Evolutionary conservation across 2,888 invertebrate genomes (phyloP).

Genomic region (Phyllotreta cruciferae): DNA sequence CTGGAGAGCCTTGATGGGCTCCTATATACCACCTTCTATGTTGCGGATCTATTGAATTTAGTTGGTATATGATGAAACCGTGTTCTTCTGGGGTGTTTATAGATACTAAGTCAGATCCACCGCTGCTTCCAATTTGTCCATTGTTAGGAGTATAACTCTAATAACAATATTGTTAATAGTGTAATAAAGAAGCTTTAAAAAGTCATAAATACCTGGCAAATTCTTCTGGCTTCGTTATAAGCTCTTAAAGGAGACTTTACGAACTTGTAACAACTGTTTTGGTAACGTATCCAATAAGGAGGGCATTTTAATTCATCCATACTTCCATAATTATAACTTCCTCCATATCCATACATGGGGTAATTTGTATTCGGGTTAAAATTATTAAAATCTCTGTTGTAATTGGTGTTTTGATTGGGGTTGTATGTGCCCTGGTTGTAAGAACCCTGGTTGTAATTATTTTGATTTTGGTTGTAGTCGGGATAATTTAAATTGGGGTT

Average conservation of each 20-base stretch:
- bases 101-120: conserved; percentile 78
- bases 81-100: conserved; percentile 87
- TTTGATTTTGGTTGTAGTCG: conserved; percentile 29
- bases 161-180: conserved; percentile 23
- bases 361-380: conserved; percentile 37
- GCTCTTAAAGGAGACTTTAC: conserved; percentile 84
- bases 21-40: conserved; percentile 89
- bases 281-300: conserved; percentile 83
- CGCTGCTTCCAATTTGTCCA: conserved; percentile 17
- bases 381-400: conserved; percentile 28
- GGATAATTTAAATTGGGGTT: conserved; percentile 35
- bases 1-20: conserved; percentile 75
- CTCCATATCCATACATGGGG: conserved; percentile 34
- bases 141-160: conserved; percentile 44
- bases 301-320: conserved; percentile 70
- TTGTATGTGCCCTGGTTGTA: conserved; percentile 26
- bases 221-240: conserved; percentile 80
- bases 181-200: conserved; percentile 7
- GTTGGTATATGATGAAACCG: conserved; percentile 81
- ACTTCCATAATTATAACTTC: conserved; percentile 45
- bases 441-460: conserved; percentile 29
- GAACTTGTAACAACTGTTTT: conserved; percentile 87
- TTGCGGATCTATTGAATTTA: conserved; percentile 84
- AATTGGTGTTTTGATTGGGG: conserved; percentile 34
- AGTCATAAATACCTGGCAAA: conserved; percentile 67